Evolutionary conservation across 2,888 invertebrate species (phyloP), one percentile per base, ranked within the genome.

Genomic region (Camponotus fellah): DNA sequence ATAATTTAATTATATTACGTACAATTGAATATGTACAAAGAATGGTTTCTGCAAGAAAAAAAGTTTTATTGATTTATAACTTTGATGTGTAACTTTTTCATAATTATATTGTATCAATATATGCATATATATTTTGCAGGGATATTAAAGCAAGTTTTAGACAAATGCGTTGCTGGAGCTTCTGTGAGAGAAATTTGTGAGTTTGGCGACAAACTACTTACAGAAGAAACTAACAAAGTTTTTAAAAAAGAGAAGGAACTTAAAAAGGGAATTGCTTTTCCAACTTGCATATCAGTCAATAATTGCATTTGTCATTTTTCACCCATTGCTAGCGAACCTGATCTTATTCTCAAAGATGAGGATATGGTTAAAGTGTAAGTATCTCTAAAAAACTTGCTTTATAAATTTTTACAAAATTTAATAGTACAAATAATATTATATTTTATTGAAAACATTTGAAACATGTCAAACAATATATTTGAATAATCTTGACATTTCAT

Each of bases 271-370:
- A 98, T 99, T 94, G 99, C 99, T 60, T 99, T 99, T 95, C 99
- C 99, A 80, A 99, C 99, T 85, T 99, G 99, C 95, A 97, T 99
- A 87, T 99, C 99, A 32, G 97, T 99, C 82, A 99, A 99, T 96
- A 99, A 99, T 95, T 99, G 99, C 95, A 99, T 99, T 95, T 99
- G 99, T 95, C 99, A 99, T 95, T 99, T 97, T 95, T 99, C 99
- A 72, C 99, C 99, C 37, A 97, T 99, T 88, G 97, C 97, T 90
- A 98, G 98, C 95, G 99, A 99, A 95, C 96, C 97, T 21, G 98
- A 99, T 95, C 97, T 97, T 91, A 96, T 96, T 87, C 95, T 99
- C 82, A 98, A 98, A 95, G 97, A 97, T 92, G 99, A 98, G 83
- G 99, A 99, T 96, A 96, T 99, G 92, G 99, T 99, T 84, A 99